These are phyloP conservation scores for Agapornis canus DNA, from an alignment of 2,797 vertebrate species.

Conservation along the genomic window DNA sequence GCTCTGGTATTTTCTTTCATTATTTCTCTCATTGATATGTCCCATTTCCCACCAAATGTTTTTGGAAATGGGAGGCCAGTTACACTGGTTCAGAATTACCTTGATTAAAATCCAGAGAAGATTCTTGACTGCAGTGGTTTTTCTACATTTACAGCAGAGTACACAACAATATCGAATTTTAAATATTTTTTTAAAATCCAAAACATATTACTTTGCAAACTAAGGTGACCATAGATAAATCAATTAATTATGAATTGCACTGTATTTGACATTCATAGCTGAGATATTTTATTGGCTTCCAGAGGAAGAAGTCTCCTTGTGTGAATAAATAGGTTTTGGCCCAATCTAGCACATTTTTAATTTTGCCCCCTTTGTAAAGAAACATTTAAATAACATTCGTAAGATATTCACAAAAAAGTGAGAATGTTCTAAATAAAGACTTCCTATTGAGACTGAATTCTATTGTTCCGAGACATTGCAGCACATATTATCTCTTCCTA, in stretches of 20 bases:
- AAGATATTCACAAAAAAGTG: neutral
- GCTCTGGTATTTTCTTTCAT: neutral
- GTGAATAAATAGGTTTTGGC: neutral
- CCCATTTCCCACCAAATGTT: neutral
- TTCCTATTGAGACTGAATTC: slow-evolving; percentile 20
- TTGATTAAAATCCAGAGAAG: neutral
- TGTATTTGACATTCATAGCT: neutral
- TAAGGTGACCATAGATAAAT: neutral
- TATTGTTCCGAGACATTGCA: neutral
- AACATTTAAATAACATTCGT: neutral
- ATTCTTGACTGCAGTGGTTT: neutral
- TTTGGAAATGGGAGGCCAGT: neutral
- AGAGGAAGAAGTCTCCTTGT: neutral
- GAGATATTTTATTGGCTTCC: neutral
- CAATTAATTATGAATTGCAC: neutral
- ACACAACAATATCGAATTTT: neutral
- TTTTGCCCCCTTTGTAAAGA: neutral
- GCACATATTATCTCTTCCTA: slow-evolving; percentile 22
- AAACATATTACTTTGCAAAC: neutral
- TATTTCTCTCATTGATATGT: neutral
- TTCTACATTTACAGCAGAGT: neutral
- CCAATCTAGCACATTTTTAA: neutral
- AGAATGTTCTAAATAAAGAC: slow-evolving; percentile 11
- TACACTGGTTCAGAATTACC: neutral
- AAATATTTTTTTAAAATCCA: neutral